Conservation (phyloP, 2,888 invertebrate genomes). For the Lasioglossum marginatum region DNA sequence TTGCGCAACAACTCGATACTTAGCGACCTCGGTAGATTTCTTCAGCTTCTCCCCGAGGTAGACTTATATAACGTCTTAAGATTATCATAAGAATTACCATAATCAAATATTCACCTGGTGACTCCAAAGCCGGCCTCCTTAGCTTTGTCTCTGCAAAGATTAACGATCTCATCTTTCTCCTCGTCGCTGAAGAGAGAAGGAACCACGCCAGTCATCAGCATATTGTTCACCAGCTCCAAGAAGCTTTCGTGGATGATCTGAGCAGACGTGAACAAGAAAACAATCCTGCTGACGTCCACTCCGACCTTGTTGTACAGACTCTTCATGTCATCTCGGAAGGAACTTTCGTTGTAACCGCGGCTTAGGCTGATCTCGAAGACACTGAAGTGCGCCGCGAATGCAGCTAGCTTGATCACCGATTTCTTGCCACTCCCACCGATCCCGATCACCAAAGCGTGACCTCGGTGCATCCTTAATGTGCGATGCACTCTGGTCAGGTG, state of each 20-base stretch:
- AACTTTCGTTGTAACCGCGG: conserved; percentile 93
- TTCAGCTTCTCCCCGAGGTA: not conserved
- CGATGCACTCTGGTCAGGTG: conserved; percentile 95
- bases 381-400: conserved; percentile 93
- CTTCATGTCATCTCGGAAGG: conserved; percentile 95
- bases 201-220: conserved; percentile 94
- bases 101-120: conserved; percentile 86
- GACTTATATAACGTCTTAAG: too few relatives aligned
- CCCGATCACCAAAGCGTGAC: conserved; percentile 94
- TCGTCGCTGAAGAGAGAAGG: conserved; percentile 95
- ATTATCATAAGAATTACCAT: not conserved
- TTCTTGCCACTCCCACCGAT: conserved; percentile 96
- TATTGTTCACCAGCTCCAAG: conserved; percentile 95
- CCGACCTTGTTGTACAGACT: conserved; percentile 91
- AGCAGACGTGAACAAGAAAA: conserved; percentile 93
- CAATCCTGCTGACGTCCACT: conserved; percentile 91
- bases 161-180: conserved; percentile 93
- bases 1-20: not conserved
- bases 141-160: conserved; percentile 89
- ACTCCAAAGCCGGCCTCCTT: conserved; percentile 90
- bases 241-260: conserved; percentile 94
- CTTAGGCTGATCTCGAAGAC: conserved; percentile 93
- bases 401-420: conserved; percentile 91
- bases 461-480: conserved; percentile 92
- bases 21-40: not conserved